Conservation (phyloP, 2,113 vertebrate genomes). For the Telmatochromis bifrenatus region DNA sequence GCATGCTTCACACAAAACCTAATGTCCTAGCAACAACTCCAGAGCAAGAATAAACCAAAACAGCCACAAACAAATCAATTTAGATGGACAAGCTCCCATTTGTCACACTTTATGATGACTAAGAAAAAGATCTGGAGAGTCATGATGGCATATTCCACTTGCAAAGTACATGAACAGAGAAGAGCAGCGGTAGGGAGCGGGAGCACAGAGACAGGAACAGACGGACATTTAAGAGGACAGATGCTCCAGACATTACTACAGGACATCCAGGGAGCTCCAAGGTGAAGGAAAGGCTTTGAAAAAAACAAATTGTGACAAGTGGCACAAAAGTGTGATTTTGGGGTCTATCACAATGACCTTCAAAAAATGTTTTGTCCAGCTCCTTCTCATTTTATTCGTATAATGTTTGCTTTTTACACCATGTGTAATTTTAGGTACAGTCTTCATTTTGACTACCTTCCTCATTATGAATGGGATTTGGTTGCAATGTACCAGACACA, state of each 20-base stretch:
- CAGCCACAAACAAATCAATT: not conserved
- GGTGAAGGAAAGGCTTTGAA: not conserved
- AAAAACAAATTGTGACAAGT: not conserved
- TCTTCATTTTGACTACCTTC: not conserved
- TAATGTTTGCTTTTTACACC: not conserved
- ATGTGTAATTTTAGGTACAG: not conserved
- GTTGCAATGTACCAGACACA: not conserved
- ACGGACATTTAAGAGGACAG: slow-evolving; percentile 38
- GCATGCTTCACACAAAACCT: not conserved
- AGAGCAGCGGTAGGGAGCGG: not conserved
- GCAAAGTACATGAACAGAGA: not conserved
- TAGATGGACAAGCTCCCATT: not conserved
- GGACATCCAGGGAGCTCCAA: not conserved
- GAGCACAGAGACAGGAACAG: slow-evolving; percentile 22
- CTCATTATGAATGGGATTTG: not conserved
- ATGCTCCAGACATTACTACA: slow-evolving; percentile 18
- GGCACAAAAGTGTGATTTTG: not conserved
- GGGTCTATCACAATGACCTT: not conserved
- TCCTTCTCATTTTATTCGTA: not conserved
- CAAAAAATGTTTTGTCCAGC: not conserved
- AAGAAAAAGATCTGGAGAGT: not conserved
- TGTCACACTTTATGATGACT: not conserved
- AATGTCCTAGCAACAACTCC: not conserved
- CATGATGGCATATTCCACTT: not conserved
- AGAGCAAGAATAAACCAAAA: not conserved